Conservation (phyloP, 2,797 vertebrate genomes). For the Rhyacichthys aspro region DNA sequence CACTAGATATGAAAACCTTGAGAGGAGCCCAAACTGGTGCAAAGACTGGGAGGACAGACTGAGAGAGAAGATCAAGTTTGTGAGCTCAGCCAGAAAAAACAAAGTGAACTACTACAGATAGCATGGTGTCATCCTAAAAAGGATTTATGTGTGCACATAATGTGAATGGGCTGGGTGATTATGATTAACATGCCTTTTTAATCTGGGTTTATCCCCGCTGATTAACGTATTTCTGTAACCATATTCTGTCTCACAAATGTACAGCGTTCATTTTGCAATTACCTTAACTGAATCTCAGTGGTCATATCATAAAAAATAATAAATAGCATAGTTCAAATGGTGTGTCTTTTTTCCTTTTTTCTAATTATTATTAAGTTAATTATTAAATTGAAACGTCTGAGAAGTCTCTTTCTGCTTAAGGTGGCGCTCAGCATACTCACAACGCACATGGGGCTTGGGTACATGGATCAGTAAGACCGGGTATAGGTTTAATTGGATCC, state of each 20-base stretch:
- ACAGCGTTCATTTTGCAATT: not conserved
- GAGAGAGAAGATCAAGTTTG: slow-evolving; percentile 66
- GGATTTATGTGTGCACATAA: not conserved
- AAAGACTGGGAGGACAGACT: slow-evolving; percentile 84
- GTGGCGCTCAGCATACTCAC: slow-evolving; percentile 1
- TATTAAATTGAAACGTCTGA: too few species aligned
- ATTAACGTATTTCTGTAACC: not conserved
- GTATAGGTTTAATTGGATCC: too few species aligned
- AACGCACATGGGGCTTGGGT: not conserved
- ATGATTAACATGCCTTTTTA: slow-evolving; percentile 13
- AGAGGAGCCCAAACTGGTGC: slow-evolving; percentile 56
- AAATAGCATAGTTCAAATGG: too few species aligned
- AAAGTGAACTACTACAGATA: slow-evolving; percentile 27
- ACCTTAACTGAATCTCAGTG: not conserved
- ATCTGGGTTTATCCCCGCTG: slow-evolving; percentile 16
- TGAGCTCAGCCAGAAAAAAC: slow-evolving; percentile 51
- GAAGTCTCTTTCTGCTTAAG: not conserved
- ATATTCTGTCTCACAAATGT: not conserved
- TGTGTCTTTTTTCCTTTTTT: too few species aligned
- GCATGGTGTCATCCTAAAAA: not conserved
- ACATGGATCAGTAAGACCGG: too few species aligned
- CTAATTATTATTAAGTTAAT: too few species aligned
- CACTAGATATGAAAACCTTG: slow-evolving; percentile 77
- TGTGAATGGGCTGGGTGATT: not conserved
- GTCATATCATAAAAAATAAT: not conserved